phyloP scores from a whole-genome alignment of 2,113 vertebrate species.

The Puma concolor region DNA sequence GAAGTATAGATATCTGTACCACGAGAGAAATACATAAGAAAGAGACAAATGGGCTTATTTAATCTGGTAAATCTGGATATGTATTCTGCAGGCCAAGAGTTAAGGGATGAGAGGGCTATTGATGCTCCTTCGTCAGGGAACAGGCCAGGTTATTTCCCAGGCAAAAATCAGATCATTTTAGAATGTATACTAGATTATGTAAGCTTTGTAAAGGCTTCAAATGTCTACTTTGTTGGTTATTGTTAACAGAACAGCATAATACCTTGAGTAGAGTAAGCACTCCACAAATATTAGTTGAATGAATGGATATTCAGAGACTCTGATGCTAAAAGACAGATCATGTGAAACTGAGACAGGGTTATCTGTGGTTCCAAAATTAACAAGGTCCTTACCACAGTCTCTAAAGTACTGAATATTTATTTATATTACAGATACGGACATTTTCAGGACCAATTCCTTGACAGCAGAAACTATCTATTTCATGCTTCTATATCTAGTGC shows the following conservation, averaged over 20 bases:
- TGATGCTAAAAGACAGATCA: conserved; percentile 6
- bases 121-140: background rate
- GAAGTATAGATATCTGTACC: background rate
- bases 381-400: background rate
- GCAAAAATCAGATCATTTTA: background rate
- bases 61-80: background rate
- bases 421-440: background rate
- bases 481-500: background rate
- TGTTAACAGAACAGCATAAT: background rate
- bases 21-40: background rate
- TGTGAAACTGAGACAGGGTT: background rate
- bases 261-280: background rate
- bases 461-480: background rate
- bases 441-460: conserved; percentile 1
- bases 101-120: background rate
- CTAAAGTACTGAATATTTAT: background rate
- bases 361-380: background rate
- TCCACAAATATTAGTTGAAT: background rate
- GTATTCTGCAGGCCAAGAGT: background rate
- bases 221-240: background rate
- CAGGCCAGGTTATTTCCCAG: background rate
- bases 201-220: background rate
- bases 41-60: background rate
- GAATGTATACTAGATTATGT: background rate
- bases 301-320: background rate